Conservation (phyloP, 2,113 vertebrate genomes). For the Gallinago media region DNA sequence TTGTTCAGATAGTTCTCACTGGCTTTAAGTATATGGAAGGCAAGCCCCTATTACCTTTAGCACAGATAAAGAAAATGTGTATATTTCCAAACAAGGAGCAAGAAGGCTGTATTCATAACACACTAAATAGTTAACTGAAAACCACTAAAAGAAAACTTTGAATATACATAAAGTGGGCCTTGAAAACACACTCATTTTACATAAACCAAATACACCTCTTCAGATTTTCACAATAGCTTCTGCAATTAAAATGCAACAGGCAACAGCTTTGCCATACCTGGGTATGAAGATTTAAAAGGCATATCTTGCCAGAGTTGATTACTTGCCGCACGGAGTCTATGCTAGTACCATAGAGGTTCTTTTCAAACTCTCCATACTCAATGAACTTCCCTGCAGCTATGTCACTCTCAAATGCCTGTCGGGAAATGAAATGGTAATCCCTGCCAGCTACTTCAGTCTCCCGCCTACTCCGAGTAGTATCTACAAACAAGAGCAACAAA, state of each 20-base stretch:
- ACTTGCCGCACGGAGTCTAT: slow-evolving; percentile 92
- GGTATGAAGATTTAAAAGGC: slow-evolving; percentile 91
- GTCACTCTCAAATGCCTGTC: slow-evolving; percentile 88
- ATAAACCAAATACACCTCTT: background rate
- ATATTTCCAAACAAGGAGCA: background rate
- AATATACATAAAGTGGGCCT: background rate
- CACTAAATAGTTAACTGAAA: background rate
- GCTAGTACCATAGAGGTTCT: slow-evolving; percentile 94
- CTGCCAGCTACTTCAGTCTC: slow-evolving; percentile 90
- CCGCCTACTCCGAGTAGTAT: slow-evolving; percentile 89
- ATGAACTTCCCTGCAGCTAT: slow-evolving; percentile 89
- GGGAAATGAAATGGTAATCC: slow-evolving; percentile 93
- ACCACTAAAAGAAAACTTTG: background rate
- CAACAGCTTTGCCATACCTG: slow-evolving; percentile 81
- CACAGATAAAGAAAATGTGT: background rate
- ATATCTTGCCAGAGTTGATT: slow-evolving; percentile 93
- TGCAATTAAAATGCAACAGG: background rate
- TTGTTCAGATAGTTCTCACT: background rate
- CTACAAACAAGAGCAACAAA: slow-evolving; percentile 69
- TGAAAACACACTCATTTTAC: background rate
- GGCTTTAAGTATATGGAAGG: background rate
- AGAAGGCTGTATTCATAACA: background rate
- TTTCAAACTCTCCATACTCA: slow-evolving; percentile 93
- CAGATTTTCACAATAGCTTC: background rate
- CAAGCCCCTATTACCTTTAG: background rate